A percentile compares a stretch with the other conserved stretches of the same genome.
Conservation (phyloP, 2,113 vertebrate genomes). For the Brevimyrus niger region DNA sequence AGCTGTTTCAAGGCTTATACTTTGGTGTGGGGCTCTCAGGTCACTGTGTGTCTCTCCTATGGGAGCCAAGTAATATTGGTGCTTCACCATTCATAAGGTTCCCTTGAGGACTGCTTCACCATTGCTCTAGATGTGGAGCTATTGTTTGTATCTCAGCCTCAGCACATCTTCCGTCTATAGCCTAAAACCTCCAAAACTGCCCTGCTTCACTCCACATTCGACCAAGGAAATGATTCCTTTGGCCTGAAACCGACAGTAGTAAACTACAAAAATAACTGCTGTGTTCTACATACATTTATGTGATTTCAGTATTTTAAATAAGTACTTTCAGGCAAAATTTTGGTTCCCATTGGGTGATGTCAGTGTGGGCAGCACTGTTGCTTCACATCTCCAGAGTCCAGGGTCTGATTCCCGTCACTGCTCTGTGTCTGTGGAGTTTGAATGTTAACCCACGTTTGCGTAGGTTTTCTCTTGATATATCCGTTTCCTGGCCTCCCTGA, state of each 20-base stretch:
- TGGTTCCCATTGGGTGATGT: not conserved
- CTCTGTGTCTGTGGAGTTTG: not conserved
- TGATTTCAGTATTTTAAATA: not conserved
- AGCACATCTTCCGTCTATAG: not conserved
- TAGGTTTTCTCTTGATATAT: not conserved
- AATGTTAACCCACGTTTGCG: not conserved
- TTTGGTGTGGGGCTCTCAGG: not conserved
- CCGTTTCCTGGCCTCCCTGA: not conserved
- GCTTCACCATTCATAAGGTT: not conserved
- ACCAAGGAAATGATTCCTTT: not conserved
- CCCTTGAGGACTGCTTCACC: not conserved
- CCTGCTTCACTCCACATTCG: not conserved
- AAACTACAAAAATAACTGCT: not conserved
- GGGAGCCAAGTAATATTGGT: not conserved
- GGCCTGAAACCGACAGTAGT: not conserved
- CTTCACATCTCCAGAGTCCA: not conserved
- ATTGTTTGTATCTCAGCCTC: not conserved
- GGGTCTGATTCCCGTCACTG: not conserved
- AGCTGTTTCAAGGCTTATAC: not conserved
- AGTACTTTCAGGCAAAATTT: not conserved
- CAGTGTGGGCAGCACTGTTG: not conserved
- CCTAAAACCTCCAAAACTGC: not conserved
- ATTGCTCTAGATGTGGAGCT: not conserved
- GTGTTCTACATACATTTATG: not conserved
- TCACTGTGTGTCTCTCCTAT: not conserved